These are phyloP conservation scores for Phaonia tiefii DNA, from an alignment of 2,888 invertebrate species.

Conservation along the genomic window DNA sequence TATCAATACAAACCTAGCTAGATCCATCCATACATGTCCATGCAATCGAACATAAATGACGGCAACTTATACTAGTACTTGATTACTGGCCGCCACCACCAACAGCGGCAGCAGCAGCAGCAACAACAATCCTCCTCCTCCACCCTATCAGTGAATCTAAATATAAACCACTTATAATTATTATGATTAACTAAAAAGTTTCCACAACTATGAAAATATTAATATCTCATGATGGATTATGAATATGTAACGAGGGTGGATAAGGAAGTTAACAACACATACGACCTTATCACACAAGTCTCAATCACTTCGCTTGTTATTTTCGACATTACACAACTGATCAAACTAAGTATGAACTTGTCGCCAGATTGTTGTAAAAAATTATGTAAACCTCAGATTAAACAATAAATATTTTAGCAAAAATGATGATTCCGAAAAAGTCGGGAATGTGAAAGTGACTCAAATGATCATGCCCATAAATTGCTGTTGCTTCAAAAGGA, in stretches of 20 bases:
- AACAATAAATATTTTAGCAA: too few relatives aligned
- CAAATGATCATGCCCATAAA: too few relatives aligned
- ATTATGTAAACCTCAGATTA: too few relatives aligned
- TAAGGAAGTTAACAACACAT: not conserved
- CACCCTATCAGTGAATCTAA: constrained; percentile 52
- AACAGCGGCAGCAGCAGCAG: not conserved
- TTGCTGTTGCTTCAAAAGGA: too few relatives aligned
- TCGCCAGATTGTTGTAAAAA: too few relatives aligned
- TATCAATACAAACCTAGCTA: not conserved
- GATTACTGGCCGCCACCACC: not conserved
- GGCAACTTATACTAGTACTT: not conserved
- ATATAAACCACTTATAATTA: constrained; percentile 47
- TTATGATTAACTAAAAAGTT: constrained; percentile 43
- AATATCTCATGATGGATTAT: constrained; percentile 27
- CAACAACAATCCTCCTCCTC: not conserved
- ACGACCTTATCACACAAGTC: too few relatives aligned
- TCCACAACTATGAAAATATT: constrained; percentile 28
- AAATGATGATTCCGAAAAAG: too few relatives aligned
- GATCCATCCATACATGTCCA: not conserved
- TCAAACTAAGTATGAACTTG: too few relatives aligned
- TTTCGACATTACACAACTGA: too few relatives aligned
- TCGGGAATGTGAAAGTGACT: too few relatives aligned
- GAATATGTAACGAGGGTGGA: not conserved
- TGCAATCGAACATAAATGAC: not conserved
- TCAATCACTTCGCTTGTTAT: too few relatives aligned